Conservation (phyloP, 2,113 vertebrate species). For the Progne subis region DNA sequence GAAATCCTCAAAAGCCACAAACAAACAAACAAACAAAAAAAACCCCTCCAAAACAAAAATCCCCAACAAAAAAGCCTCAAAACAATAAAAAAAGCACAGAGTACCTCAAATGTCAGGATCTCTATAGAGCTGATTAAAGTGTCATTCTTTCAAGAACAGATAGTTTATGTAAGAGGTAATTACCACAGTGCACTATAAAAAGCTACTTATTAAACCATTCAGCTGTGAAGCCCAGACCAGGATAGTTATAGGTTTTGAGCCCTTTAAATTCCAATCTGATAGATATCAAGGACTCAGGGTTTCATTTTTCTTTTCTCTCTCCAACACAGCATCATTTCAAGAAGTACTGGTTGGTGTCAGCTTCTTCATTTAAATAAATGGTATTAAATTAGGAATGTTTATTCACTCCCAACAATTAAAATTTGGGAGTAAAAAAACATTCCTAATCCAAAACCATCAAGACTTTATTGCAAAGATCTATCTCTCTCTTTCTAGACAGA, state of each 20-base stretch:
- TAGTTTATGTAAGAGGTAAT: background rate
- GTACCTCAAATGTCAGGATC: background rate
- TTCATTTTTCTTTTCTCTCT: background rate
- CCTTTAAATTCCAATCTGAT: background rate
- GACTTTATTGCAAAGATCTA: background rate
- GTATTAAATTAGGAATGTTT: background rate
- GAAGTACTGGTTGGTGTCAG: background rate
- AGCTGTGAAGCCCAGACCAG: background rate
- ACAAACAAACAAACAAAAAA: background rate
- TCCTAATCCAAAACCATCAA: background rate
- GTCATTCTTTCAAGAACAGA: background rate
- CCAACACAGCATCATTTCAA: background rate
- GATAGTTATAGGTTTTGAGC: background rate
- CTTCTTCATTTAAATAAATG: background rate
- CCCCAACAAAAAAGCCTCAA: rapidly evolving
- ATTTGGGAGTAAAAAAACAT: background rate
- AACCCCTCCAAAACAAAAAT: background rate
- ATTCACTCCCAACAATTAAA: background rate
- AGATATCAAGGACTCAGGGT: background rate
- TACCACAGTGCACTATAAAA: background rate
- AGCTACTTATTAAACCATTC: background rate
- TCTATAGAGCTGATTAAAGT: background rate
- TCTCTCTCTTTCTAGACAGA: background rate
- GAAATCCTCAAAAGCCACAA: background rate
- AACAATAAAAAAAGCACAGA: background rate